These are phyloP conservation scores for Pogonus chalceus DNA, from an alignment of 1,140 invertebrate species.

Conservation along the genomic window DNA sequence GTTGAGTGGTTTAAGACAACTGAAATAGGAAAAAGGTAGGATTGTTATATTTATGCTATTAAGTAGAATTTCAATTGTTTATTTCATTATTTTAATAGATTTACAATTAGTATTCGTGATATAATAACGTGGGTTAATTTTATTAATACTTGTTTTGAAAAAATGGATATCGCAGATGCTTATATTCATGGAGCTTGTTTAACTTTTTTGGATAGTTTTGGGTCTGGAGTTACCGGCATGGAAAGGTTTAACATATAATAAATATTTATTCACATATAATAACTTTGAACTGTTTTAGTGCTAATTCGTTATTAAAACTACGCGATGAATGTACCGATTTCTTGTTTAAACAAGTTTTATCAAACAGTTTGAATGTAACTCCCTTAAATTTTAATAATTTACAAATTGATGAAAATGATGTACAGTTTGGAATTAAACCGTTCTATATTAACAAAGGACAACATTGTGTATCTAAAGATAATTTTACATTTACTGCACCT, in stretches of 20 bases:
- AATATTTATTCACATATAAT: not conserved
- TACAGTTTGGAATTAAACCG: constrained; percentile 57
- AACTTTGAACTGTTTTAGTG: constrained; percentile 22
- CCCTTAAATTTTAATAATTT: constrained; percentile 27
- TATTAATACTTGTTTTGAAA: constrained; percentile 57
- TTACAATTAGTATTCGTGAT: constrained; percentile 85
- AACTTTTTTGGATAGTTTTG: constrained; percentile 85
- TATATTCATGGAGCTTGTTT: constrained; percentile 84
- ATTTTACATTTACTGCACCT: constrained; percentile 69
- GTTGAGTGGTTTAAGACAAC: constrained; percentile 63
- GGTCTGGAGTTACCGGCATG: constrained; percentile 53
- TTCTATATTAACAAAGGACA: constrained; percentile 54
- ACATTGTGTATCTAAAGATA: constrained; percentile 18
- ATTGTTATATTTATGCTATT: constrained; percentile 10
- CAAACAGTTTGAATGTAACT: constrained; percentile 28
- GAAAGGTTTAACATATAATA: constrained; percentile 37
- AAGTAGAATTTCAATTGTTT: constrained; percentile 7
- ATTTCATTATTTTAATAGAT: constrained; percentile 40
- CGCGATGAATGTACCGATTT: constrained; percentile 41
- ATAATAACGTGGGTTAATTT: constrained; percentile 88
- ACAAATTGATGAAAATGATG: constrained; percentile 18
- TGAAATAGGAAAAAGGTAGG: constrained; percentile 58
- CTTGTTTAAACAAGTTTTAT: constrained; percentile 40
- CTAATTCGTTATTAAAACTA: constrained; percentile 38
- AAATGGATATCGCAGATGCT: constrained; percentile 45